These are phyloP conservation scores for Drosophila vallismaia DNA, from an alignment of 2,888 invertebrate genomes.

Conservation along the genomic window DNA sequence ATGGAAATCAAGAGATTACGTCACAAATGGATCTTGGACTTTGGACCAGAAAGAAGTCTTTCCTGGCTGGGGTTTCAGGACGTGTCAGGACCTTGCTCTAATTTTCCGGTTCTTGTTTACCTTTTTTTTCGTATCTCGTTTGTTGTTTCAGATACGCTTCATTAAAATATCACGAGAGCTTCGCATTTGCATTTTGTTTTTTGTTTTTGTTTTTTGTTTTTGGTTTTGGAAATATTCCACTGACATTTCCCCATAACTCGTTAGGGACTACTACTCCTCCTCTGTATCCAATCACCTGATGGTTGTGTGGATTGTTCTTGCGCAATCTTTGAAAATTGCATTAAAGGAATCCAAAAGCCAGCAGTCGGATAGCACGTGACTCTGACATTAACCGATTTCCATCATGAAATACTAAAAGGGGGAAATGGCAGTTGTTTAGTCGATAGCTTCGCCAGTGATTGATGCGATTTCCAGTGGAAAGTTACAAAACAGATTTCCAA, in stretches of 20 bases:
- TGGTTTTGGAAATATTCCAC: constrained; percentile 51
- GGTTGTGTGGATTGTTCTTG: constrained; percentile 11
- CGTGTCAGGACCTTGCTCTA: neutral
- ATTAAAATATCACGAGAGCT: constrained; percentile 41
- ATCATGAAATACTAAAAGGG: neutral
- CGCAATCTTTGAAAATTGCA: constrained; percentile 38
- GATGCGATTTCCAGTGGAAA: constrained; percentile 34
- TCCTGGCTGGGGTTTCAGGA: constrained; percentile 1
- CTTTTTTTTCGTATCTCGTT: neutral
- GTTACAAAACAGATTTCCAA: constrained; percentile 11
- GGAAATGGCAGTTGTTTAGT: constrained; percentile 54
- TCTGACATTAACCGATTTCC: constrained; percentile 48
- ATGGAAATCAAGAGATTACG: constrained; percentile 35
- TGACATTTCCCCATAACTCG: constrained; percentile 49
- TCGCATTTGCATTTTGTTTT: constrained; percentile 55
- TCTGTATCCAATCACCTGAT: neutral
- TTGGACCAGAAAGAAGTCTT: neutral
- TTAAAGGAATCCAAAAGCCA: neutral
- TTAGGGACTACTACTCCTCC: too few species aligned
- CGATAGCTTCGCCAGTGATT: constrained; percentile 52
- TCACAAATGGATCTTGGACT: constrained; percentile 28
- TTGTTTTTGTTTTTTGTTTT: neutral
- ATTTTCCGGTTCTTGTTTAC: neutral
- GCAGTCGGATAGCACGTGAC: constrained; percentile 54
- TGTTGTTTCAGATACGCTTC: constrained; percentile 17